Evolutionary conservation across 2,113 vertebrate species (phyloP).

Genomic region (Silurus asotus): DNA sequence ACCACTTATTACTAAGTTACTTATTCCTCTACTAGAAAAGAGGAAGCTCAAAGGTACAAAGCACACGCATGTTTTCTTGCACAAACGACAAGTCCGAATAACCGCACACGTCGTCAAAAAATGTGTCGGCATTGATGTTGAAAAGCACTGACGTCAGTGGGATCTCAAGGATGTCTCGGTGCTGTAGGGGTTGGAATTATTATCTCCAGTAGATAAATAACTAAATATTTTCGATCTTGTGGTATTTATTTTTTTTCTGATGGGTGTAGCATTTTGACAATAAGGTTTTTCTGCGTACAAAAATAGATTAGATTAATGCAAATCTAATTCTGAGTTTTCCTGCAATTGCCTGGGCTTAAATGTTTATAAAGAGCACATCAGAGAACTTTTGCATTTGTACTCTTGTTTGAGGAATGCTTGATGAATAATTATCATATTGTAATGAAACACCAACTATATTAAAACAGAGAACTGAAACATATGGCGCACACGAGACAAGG

Average conservation of each 20-base stretch:
- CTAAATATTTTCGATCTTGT: not conserved
- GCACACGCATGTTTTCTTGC: not conserved
- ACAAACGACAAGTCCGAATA: not conserved
- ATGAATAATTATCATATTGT: not conserved
- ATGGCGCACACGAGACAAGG: not conserved
- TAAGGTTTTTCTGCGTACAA: not conserved
- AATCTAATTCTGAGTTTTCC: not conserved
- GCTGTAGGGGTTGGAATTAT: not conserved
- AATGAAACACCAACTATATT: not conserved
- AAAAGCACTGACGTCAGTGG: conserved; percentile 50
- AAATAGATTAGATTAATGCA: not conserved
- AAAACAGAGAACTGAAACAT: not conserved
- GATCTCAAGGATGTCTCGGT: not conserved
- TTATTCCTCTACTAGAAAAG: conserved; percentile 17
- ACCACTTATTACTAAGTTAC: conserved; percentile 12
- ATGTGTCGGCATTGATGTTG: not conserved
- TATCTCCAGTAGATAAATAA: too few species aligned
- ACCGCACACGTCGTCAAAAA: not conserved
- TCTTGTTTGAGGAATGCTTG: too few species aligned
- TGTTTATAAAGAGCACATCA: not conserved
- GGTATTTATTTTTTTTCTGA: not conserved
- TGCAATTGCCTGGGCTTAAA: not conserved
- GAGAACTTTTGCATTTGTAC: not conserved
- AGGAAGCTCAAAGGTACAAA: conserved; percentile 11
- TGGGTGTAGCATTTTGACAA: not conserved